Evolutionary conservation across 1,140 invertebrate genomes (phyloP).

Genomic region (Drosophila pandora): DNA sequence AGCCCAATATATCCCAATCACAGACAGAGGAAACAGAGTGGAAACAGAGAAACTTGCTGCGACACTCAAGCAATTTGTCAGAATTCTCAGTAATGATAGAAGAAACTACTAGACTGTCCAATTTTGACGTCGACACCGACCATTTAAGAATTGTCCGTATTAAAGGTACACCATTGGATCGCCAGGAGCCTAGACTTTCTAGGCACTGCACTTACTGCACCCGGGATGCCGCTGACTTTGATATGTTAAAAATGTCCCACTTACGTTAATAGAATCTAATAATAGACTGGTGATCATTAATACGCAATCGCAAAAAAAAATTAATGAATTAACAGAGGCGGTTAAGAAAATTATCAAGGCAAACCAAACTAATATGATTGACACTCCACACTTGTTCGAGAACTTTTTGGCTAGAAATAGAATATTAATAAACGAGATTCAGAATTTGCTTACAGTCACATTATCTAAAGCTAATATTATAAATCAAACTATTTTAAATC

Average conservation of each 20-base stretch:
- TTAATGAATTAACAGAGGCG: conserved; percentile 5
- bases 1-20: not conserved
- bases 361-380: too few relatives aligned
- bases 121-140: conserved; percentile 8
- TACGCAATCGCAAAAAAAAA: conserved; percentile 1
- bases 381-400: too few relatives aligned
- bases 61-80: conserved; percentile 13
- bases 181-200: conserved; percentile 12
- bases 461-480: conserved; percentile 14
- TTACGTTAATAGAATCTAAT: conserved; percentile 7
- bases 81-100: conserved; percentile 7
- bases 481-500: conserved; percentile 13
- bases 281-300: conserved; percentile 17
- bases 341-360: too few relatives aligned
- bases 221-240: not conserved
- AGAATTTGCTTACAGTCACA: conserved; percentile 13
- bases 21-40: conserved; percentile 3
- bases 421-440: not conserved
- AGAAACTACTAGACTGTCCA: conserved; percentile 5
- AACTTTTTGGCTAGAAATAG: too few relatives aligned
- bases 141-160: conserved; percentile 11
- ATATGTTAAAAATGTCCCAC: conserved; percentile 4
- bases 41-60: conserved; percentile 8
- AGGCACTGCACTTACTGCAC: conserved; percentile 15
- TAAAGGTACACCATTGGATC: conserved; percentile 5